These are phyloP conservation scores for Liasis olivaceus DNA, from an alignment of 2,797 vertebrate species.

Conservation along the genomic window DNA sequence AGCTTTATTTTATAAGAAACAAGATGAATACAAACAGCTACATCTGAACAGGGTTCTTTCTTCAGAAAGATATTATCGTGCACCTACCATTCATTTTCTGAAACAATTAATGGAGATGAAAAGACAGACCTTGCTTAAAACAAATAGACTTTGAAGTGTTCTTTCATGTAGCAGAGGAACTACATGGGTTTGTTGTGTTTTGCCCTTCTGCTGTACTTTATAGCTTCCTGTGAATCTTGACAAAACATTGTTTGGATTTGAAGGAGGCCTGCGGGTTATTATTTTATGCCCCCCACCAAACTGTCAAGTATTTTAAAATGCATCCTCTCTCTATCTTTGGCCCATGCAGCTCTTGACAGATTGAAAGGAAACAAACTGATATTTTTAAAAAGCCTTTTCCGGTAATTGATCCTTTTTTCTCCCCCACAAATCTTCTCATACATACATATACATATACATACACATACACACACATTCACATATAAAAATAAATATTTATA, in stretches of 20 bases:
- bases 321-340: slow-evolving; percentile 35
- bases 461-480: neutral
- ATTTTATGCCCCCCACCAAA: neutral
- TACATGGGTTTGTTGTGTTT: slow-evolving; percentile 38
- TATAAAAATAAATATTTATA: no score
- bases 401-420: slow-evolving; percentile 32
- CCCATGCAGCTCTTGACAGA: slow-evolving; percentile 43
- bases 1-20: slow-evolving; percentile 17
- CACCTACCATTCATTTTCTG: slow-evolving; percentile 53
- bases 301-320: slow-evolving; percentile 57
- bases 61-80: slow-evolving; percentile 40
- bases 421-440: neutral
- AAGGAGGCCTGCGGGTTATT: slow-evolving; percentile 57
- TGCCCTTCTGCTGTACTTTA: slow-evolving; percentile 52
- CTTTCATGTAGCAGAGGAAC: slow-evolving; percentile 64
- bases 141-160: slow-evolving; percentile 64
- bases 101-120: slow-evolving; percentile 66
- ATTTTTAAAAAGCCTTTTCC: slow-evolving; percentile 49
- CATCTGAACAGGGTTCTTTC: slow-evolving; percentile 31
- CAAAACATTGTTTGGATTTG: slow-evolving; percentile 40
- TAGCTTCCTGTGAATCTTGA: slow-evolving; percentile 52
- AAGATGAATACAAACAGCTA: slow-evolving; percentile 43
- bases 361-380: slow-evolving; percentile 44
- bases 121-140: slow-evolving; percentile 59
- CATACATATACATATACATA: neutral